A percentile compares a stretch with the other conserved stretches of the same genome.
Conservation (phyloP, 2,113 vertebrate species). For the Ictalurus furcatus region DNA sequence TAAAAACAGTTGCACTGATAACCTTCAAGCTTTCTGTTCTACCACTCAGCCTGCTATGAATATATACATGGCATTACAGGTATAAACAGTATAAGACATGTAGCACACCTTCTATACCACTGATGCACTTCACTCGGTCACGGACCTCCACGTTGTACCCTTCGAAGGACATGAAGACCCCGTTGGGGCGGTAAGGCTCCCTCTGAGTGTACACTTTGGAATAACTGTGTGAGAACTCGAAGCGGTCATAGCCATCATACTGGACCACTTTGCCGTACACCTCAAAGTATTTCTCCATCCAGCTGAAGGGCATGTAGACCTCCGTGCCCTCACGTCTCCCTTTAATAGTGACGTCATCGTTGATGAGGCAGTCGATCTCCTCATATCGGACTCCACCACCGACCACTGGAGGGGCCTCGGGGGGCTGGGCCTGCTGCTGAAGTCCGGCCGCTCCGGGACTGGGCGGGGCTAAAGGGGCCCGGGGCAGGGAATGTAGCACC, state of each 20-base stretch:
- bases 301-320: slow-evolving; percentile 91
- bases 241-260: slow-evolving; percentile 89
- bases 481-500: slow-evolving; percentile 66
- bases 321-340: slow-evolving; percentile 86
- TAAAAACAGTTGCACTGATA: background rate
- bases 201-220: slow-evolving; percentile 94
- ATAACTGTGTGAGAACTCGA: slow-evolving; percentile 98
- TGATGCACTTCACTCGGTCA: slow-evolving; percentile 97
- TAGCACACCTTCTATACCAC: slow-evolving; percentile 88
- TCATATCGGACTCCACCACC: slow-evolving; percentile 82
- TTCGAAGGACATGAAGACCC: slow-evolving; percentile 99
- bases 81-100: background rate
- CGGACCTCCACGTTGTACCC: slow-evolving; percentile 98
- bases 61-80: background rate
- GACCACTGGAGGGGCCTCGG: slow-evolving; percentile 82
- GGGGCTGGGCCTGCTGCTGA: slow-evolving; percentile 77
- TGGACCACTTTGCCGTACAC: slow-evolving; percentile 91
- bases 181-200: slow-evolving; percentile 89
- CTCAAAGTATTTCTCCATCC: slow-evolving; percentile 96
- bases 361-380: slow-evolving; percentile 96
- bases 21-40: background rate
- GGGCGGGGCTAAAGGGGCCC: slow-evolving; percentile 57
- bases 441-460: slow-evolving; percentile 74
- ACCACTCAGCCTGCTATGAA: background rate
- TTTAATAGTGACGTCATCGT: slow-evolving; percentile 89